These are phyloP conservation scores for Lacanobia oleracea DNA, from an alignment of 2,888 invertebrate genomes.

Conservation along the genomic window DNA sequence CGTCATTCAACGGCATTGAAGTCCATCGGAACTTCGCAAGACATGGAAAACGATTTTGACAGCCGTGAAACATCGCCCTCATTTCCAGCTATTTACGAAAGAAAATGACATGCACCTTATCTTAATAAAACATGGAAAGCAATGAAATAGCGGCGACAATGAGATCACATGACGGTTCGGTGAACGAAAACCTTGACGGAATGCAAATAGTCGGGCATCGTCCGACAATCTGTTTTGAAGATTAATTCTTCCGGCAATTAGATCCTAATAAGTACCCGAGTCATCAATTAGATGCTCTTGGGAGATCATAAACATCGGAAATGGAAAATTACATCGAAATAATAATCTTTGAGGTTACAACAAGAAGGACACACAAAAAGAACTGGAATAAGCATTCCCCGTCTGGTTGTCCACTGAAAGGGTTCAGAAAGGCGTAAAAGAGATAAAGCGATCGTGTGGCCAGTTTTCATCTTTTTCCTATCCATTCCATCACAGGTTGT, in stretches of 20 bases:
- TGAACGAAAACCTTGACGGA: constrained; percentile 50
- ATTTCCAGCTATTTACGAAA: constrained; percentile 40
- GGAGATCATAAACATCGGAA: constrained; percentile 46
- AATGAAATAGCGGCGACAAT: constrained; percentile 31
- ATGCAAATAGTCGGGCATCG: constrained; percentile 46
- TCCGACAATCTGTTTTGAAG: constrained; percentile 51
- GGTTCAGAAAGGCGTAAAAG: background rate
- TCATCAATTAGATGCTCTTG: constrained; percentile 59
- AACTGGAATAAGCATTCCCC: background rate
- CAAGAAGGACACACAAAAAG: no score
- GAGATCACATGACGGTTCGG: constrained; percentile 46
- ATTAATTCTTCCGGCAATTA: constrained; percentile 65
- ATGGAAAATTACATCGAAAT: constrained; percentile 49
- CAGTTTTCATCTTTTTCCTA: no score
- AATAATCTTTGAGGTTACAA: constrained; percentile 15
- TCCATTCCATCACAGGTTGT: no score
- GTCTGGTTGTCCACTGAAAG: background rate
- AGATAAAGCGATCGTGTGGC: background rate
- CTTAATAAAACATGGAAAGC: constrained; percentile 52
- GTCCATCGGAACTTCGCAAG: constrained; percentile 8
- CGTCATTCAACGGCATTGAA: constrained; percentile 23
- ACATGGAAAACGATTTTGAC: constrained; percentile 26
- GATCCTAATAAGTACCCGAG: constrained; percentile 34
- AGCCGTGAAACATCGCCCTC: constrained; percentile 34
- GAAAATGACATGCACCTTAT: constrained; percentile 42